Evolutionary conservation across 2,113 vertebrate genomes (phyloP).

Genomic region (Pseudorasbora parva): DNA sequence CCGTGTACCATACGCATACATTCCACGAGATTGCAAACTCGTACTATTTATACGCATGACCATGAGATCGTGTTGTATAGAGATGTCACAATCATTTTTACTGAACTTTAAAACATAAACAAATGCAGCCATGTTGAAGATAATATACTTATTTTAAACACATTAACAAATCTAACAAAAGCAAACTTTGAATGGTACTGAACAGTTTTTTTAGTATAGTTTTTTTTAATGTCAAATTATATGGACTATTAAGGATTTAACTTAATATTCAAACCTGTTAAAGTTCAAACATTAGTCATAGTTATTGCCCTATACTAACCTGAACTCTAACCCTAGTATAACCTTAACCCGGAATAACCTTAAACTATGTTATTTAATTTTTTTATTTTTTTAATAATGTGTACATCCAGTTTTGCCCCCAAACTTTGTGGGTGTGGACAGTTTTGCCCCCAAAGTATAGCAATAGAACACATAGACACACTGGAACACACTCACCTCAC

Average conservation of each 20-base stretch:
- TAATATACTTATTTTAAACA: neutral
- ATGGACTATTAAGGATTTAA: neutral
- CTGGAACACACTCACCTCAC: slow-evolving; percentile 66
- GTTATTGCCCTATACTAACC: neutral
- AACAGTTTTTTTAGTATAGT: too few species aligned
- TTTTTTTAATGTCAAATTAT: neutral
- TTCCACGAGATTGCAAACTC: too few species aligned
- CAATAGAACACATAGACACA: neutral
- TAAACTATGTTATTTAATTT: neutral
- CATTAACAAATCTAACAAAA: neutral
- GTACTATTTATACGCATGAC: too few species aligned
- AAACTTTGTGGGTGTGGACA: neutral
- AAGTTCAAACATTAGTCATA: neutral
- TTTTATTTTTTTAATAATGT: too few species aligned
- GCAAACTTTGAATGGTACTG: neutral
- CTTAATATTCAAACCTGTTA: neutral
- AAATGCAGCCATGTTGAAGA: neutral
- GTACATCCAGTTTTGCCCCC: neutral
- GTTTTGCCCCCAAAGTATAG: neutral
- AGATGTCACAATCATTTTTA: neutral
- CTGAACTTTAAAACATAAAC: neutral
- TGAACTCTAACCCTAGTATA: neutral
- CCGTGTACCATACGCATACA: too few species aligned
- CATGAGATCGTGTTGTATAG: too few species aligned
- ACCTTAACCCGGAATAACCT: too few species aligned